Conservation (phyloP, 2,797 vertebrate species). For the Poliocrania exsul region DNA sequence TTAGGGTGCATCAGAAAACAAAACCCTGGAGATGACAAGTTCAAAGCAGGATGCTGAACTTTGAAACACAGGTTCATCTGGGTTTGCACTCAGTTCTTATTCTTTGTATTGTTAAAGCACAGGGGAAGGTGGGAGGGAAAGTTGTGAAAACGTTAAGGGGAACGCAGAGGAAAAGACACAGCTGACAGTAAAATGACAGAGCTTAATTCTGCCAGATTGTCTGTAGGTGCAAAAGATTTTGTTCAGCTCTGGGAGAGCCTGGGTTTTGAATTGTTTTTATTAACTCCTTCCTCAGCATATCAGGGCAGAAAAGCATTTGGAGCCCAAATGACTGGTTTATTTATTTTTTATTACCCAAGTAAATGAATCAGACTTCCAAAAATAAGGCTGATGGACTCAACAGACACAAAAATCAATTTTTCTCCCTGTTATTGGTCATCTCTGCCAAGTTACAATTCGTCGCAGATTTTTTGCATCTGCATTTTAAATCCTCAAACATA, state of each 20-base stretch:
- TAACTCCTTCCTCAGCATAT: background rate
- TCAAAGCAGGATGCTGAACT: background rate
- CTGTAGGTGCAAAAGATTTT: background rate
- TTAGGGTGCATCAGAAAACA: background rate
- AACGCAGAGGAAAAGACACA: background rate
- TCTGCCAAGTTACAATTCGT: background rate
- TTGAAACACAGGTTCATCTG: background rate
- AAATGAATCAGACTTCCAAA: background rate
- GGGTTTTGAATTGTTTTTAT: background rate
- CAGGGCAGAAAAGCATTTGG: background rate
- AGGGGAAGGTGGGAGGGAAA: background rate
- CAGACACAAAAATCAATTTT: background rate
- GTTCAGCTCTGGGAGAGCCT: background rate
- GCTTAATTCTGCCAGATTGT: slow-evolving; percentile 1
- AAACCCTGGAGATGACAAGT: background rate
- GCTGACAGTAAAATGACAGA: background rate
- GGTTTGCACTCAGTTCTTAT: background rate
- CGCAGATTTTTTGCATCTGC: slow-evolving; percentile 5
- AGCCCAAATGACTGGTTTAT: background rate
- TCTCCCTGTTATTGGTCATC: background rate
- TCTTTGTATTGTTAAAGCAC: background rate
- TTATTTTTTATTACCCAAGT: slow-evolving; percentile 8
- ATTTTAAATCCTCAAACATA: background rate
- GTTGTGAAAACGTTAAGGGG: background rate
- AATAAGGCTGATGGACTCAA: background rate